Evolutionary conservation across 2,888 invertebrate genomes (phyloP).

Genomic region (Maniola hyperantus): DNA sequence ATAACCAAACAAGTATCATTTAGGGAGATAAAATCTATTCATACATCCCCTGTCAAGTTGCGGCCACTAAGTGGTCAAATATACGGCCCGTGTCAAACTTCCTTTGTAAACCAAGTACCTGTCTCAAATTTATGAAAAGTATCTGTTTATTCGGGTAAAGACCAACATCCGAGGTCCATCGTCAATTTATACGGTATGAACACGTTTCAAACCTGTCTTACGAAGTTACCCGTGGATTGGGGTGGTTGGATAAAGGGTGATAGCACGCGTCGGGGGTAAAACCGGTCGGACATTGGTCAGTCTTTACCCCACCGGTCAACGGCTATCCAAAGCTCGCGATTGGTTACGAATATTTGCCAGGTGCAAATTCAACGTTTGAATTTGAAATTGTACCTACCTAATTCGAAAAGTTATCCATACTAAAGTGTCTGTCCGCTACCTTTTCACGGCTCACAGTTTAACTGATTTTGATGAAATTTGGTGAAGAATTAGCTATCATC

Average conservation of each 20-base stretch:
- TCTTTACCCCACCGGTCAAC: constrained; percentile 30
- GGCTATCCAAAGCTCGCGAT: constrained; percentile 46
- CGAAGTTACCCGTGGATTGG: constrained; percentile 34
- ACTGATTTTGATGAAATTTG: too few relatives aligned
- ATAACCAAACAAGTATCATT: constrained; percentile 54
- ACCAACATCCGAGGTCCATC: constrained; percentile 77
- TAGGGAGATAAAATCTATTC: constrained; percentile 72
- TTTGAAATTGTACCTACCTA: neutral
- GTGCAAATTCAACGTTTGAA: constrained; percentile 46
- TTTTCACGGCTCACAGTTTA: too few relatives aligned
- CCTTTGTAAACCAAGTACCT: constrained; percentile 67
- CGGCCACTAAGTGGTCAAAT: constrained; percentile 74
- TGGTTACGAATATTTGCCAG: constrained; percentile 61
- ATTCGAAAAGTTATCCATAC: too few relatives aligned
- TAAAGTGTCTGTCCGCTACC: too few relatives aligned
- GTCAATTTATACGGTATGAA: constrained; percentile 64
- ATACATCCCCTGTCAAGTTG: constrained; percentile 58
- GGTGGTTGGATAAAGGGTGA: constrained; percentile 49
- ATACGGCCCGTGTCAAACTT: constrained; percentile 69
- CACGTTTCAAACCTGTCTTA: constrained; percentile 48
- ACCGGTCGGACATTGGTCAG: constrained; percentile 78
- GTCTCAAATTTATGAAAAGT: constrained; percentile 63
- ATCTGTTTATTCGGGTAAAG: constrained; percentile 62
- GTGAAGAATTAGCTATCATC: too few relatives aligned
- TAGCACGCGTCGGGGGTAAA: constrained; percentile 57